Conservation (phyloP, 2,888 invertebrate species). For the Ametastegia equiseti region DNA sequence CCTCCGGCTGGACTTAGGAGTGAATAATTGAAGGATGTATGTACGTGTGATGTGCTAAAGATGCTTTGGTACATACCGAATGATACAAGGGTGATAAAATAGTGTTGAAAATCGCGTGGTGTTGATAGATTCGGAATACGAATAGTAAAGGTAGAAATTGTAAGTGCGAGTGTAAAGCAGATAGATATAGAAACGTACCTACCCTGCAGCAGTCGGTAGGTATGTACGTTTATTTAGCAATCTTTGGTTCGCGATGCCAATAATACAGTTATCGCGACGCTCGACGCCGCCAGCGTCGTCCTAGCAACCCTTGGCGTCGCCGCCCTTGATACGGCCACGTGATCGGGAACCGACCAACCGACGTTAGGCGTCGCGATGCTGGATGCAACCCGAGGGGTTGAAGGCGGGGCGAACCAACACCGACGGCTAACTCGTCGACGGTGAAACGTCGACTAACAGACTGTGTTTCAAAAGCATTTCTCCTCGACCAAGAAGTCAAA, state of each 20-base stretch:
- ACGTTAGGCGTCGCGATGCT: conserved; percentile 76
- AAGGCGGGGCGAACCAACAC: conserved; percentile 81
- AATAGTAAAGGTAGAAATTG: too few species aligned
- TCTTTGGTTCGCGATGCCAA: conserved; percentile 72
- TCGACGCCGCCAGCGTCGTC: conserved; percentile 68
- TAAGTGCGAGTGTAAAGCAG: background rate
- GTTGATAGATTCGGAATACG: too few species aligned
- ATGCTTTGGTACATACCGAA: too few species aligned
- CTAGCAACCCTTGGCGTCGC: conserved; percentile 65
- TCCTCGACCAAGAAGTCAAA: conserved; percentile 70
- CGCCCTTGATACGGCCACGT: conserved; percentile 64
- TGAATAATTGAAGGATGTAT: too few species aligned
- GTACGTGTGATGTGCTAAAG: too few species aligned
- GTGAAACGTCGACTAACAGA: conserved; percentile 79
- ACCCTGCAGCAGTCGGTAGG: too few species aligned
- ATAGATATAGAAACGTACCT: background rate
- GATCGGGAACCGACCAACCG: conserved; percentile 66
- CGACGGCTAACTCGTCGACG: too few species aligned
- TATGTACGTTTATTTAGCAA: conserved; percentile 74
- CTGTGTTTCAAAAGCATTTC: conserved; percentile 51
- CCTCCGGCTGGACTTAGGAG: too few species aligned
- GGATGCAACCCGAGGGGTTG: conserved; percentile 83
- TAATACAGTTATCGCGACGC: conserved; percentile 72
- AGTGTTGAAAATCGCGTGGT: too few species aligned
- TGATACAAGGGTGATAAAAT: too few species aligned